Evolutionary conservation across 2,797 vertebrate species (phyloP), one percentile per base, ranked within the genome.

Genomic region (Gorsachius magnificus): DNA sequence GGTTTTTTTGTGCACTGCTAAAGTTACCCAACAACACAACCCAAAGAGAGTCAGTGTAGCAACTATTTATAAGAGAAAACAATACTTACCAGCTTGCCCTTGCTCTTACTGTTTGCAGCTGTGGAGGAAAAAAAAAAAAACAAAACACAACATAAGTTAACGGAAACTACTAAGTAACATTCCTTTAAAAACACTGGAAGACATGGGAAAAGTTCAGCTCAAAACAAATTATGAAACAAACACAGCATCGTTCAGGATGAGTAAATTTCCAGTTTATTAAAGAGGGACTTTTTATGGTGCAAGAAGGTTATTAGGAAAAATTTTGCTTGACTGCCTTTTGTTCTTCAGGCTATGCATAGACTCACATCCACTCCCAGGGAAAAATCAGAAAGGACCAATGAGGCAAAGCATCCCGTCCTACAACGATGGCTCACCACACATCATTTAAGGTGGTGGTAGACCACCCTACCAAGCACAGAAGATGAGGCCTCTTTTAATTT

Each of bases 61-160:
- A 77, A 33, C 12, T 58, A 57, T 31, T 71, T 51, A 3, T 25
- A n/a, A 31, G 19, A 48, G 28, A 75, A 83, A 56, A 53, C 10
- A 83, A 54, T 36, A 96, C 97, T 95, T 83, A 97, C 97, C 18
- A 33, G 26, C 9, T 35, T 83, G 74, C 16, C 8, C 0, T 33
- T 36, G 5, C 28, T 80, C 17, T 29, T 56, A n/a, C 33, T 80
- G 83, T 80, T 84, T 61, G 48, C 88, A 92, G 54, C 96, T 95
- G 71, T 22, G 20, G 25, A 88, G 11, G 14, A 9, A 12, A 70
- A 91, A 88, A 16, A 38, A 38, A 38, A 10, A 41, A 41, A 14
- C 41, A 14, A 9, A 51, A 89, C 41, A 41, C 41, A 16, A 7
- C 21, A 58, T 13, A 71, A 68, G 29, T 90, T 87, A 81, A 71